Evolutionary conservation across 1,140 invertebrate species (phyloP), one percentile per base, ranked within the genome.

Genomic region (Medauroidea extradentata): DNA sequence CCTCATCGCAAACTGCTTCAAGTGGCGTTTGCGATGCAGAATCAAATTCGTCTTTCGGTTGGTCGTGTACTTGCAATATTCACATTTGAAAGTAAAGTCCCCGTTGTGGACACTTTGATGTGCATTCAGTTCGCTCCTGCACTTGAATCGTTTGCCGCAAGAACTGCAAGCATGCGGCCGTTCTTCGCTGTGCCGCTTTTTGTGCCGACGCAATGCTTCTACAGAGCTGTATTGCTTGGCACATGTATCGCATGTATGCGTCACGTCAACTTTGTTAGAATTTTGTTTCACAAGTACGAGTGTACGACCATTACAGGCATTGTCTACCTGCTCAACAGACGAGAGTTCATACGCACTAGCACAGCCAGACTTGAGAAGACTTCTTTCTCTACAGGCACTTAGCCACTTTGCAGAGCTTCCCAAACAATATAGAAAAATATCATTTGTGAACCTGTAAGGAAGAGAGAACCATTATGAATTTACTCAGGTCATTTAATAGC

Each of bases 21-120:
- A 78, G 65, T 87, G 85, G 59, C 83, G 80, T 57, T 81, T 73
- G 59, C 80, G 73, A 63, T 83, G 82, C 14, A 80, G 75, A 39
- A 74, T 74, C 21, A 82, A 59, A 24, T 76, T 73, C 11, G 69
- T 70, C 19, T 74, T 74, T 4, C 69, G 72, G 52, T 73, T 74
- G 54, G 76, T 79, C 2, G 75, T 76, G 27, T 79, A 78, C n/a
- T 66, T 64, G 59, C 78, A 80, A n/a, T 72, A 53, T 3, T 72
- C 68, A 55, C 78, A 80, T 38, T 64, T 68, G 9, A 67, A 67
- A 0, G 67, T 69, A 43, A 73, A 77, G 4, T 71, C 69, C 3
- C 75, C 70, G 11, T 67, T 71, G 54, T 79, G 78, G n/a, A 74
- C 68, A 2, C 69, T 68, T 21, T 72, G 65, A 59, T 79, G 78